phyloP scores from a whole-genome alignment of 1,140 invertebrate species.

The Drosophila kohkoa region DNA sequence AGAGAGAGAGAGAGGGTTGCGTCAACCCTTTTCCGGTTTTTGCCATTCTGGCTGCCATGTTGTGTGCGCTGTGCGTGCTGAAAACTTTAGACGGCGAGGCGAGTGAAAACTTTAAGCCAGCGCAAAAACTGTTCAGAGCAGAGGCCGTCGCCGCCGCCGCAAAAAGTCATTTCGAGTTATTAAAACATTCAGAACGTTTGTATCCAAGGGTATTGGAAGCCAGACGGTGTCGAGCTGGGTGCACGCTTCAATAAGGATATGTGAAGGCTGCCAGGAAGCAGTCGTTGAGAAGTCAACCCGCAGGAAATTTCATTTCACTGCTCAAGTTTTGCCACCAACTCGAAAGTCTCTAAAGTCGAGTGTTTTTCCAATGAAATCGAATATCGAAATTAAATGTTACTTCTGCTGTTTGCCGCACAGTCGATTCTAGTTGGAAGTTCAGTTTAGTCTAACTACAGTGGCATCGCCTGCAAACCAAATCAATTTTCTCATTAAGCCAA shows the following conservation, averaged over 20 bases:
- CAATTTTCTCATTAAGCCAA: constrained; percentile 78
- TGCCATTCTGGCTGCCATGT: constrained; percentile 14
- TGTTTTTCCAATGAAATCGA: constrained; percentile 75
- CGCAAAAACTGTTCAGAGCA: constrained; percentile 24
- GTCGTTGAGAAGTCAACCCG: constrained; percentile 55
- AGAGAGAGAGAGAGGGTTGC: neutral
- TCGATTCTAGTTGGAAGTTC: neutral
- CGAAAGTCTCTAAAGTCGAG: constrained; percentile 12
- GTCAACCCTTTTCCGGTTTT: constrained; percentile 32
- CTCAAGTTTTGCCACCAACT: constrained; percentile 60
- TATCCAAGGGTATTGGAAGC: constrained; percentile 65
- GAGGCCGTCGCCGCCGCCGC: constrained; percentile 58
- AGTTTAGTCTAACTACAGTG: constrained; percentile 18
- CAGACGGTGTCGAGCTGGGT: constrained; percentile 18
- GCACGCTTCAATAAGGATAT: constrained; percentile 66
- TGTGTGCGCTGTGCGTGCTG: constrained; percentile 55
- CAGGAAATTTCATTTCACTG: constrained; percentile 80
- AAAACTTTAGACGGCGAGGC: constrained; percentile 66
- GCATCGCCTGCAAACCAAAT: constrained; percentile 52
- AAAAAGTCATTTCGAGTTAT: constrained; percentile 83
- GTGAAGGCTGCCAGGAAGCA: constrained; percentile 75
- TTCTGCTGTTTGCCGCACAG: neutral
- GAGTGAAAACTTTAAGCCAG: constrained; percentile 60
- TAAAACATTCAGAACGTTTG: constrained; percentile 83
- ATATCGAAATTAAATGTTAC: constrained; percentile 81